Conservation (phyloP, 1,140 invertebrate species). For the Agrypnia vestita region DNA sequence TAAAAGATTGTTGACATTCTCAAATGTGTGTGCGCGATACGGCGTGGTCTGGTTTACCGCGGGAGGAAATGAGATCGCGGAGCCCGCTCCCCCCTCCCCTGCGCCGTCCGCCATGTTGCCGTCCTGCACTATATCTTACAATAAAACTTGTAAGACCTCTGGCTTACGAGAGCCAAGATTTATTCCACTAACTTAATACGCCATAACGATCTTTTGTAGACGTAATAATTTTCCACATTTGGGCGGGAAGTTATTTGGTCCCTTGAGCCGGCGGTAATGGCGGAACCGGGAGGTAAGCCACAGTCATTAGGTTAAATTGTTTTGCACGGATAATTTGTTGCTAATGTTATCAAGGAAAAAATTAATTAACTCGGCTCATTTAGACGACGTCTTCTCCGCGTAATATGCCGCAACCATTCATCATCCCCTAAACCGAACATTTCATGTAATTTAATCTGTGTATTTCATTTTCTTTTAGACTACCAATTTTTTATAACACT, state of each 20-base stretch:
- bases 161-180: conserved; percentile 68
- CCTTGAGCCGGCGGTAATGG: conserved; percentile 56
- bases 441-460: too few relatives aligned
- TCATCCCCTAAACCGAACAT: conserved; percentile 9
- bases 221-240: conserved; percentile 60
- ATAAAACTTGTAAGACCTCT: conserved; percentile 72
- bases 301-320: conserved; percentile 34
- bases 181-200: conserved; percentile 71
- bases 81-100: neutral
- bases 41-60: conserved; percentile 3
- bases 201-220: conserved; percentile 67
- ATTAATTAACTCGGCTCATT: conserved; percentile 21
- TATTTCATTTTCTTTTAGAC: too few relatives aligned
- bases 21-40: neutral
- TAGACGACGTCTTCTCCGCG: neutral
- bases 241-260: conserved; percentile 57
- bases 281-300: conserved; percentile 22
- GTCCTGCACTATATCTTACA: conserved; percentile 64
- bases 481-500: too few relatives aligned
- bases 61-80: conserved; percentile 29
- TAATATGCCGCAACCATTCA: neutral
- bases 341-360: conserved; percentile 25
- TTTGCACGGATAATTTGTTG: conserved; percentile 41
- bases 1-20: neutral
- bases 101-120: conserved; percentile 6